Evolutionary conservation across 2,888 invertebrate species (phyloP).

Genomic region (Catotricha subobsoleta): DNA sequence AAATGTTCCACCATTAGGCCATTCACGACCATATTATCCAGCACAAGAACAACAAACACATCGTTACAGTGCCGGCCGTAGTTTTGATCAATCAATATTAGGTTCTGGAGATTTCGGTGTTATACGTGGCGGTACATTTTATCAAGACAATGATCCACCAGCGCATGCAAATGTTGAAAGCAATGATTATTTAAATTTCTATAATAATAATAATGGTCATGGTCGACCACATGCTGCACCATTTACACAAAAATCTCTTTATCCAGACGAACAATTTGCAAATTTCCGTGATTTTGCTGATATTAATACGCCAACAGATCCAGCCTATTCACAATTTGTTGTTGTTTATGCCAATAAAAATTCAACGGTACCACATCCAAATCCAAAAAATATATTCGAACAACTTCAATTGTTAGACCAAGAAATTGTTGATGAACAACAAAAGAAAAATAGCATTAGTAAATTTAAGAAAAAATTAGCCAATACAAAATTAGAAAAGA

Average conservation of each 20-base stretch:
- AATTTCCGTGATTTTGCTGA: constrained; percentile 83
- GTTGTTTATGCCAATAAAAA: constrained; percentile 73
- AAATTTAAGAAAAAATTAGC: constrained; percentile 48
- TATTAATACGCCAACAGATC: constrained; percentile 65
- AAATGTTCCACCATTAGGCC: constrained; percentile 37
- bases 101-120: constrained; percentile 79
- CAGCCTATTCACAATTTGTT: constrained; percentile 65
- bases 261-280: constrained; percentile 68
- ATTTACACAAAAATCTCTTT: constrained; percentile 39
- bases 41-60: constrained; percentile 40
- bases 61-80: constrained; percentile 30
- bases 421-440: constrained; percentile 21
- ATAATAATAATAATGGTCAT: constrained; percentile 49
- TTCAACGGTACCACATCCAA: constrained; percentile 35
- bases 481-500: constrained; percentile 33
- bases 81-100: constrained; percentile 42
- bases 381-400: constrained; percentile 70
- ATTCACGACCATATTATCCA: constrained; percentile 40
- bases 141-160: constrained; percentile 51
- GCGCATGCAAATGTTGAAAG: constrained; percentile 32
- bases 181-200: constrained; percentile 39
- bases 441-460: constrained; percentile 30
- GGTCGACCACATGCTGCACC: constrained; percentile 58
- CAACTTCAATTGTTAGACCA: constrained; percentile 55
- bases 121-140: constrained; percentile 71